Evolutionary conservation across 1,140 invertebrate species (phyloP), one percentile per base, ranked within the genome.

Genomic region (Drosophila repleta): DNA sequence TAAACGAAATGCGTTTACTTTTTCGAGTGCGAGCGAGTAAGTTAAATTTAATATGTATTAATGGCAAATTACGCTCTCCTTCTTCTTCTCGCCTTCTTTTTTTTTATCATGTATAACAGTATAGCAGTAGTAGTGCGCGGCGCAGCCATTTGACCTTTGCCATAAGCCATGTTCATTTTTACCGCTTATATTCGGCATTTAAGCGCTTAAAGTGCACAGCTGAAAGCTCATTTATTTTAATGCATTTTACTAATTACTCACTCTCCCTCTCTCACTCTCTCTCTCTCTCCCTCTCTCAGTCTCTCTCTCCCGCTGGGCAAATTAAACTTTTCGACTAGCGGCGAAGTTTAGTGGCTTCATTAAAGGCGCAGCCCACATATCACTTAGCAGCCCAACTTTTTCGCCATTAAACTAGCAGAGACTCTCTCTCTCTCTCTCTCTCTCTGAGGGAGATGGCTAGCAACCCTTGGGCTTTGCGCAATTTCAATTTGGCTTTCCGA

Each of bases 191-290:
- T 56, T 26, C 37, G 6, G 5, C 55, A 57, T 43, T 41, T 56
- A 43, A 56, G 7, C 21, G 26, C 29, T 52, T 52, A 35, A 52
- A 10, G 15, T 20, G 10, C 52, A 21, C 24, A 13, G 15, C 24
- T 8, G 18, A 45, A 49, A 77, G 69, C 74, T 82, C 74, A 75
- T 87, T 85, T 87, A 88, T 74, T 85, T 87, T 82, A 85, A 87
- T 87, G 82, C 78, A 87, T 87, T 85, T 85, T 61, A 63, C 82
- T 87, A 85, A 85, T 85, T 85, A 78, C 74, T 82, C 78, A 87
- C 69, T 8, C 39, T 5, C 5, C 4, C 39, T 8, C 39, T 5
- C n/a, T 17, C 39, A n/a, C 39, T 17, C 39, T 43, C 20, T 5
- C 46, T 64, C 49, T 67, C 70, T 63, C 46, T 45, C 5, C 4